These are phyloP conservation scores for Anser cygnoides DNA, from an alignment of 2,113 vertebrate genomes.

Conservation along the genomic window DNA sequence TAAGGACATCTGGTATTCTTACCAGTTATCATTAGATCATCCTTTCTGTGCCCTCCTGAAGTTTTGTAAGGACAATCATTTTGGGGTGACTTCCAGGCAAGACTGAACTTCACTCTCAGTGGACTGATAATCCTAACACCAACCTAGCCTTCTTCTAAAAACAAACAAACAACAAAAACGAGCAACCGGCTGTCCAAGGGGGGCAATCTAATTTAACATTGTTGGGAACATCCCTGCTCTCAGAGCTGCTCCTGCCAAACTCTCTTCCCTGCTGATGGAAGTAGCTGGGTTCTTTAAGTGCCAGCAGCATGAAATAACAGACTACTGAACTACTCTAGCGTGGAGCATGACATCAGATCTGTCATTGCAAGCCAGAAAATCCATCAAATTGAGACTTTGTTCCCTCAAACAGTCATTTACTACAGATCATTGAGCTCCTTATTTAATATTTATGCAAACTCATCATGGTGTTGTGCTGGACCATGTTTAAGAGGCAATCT, in stretches of 20 bases:
- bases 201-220: background rate
- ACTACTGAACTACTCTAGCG: background rate
- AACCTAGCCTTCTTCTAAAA: background rate
- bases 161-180: background rate
- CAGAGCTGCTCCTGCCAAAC: background rate
- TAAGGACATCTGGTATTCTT: background rate
- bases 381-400: background rate
- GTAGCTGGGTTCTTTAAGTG: background rate
- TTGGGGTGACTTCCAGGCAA: background rate
- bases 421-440: background rate
- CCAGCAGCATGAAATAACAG: background rate
- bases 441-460: conserved; percentile 16
- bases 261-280: background rate
- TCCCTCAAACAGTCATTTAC: background rate
- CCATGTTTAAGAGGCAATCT: background rate
- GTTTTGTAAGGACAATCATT: background rate
- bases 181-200: background rate
- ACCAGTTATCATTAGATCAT: background rate
- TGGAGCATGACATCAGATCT: conserved; percentile 12
- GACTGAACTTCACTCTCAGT: background rate
- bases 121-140: background rate
- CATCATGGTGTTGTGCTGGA: background rate
- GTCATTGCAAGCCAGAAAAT: conserved; percentile 9
- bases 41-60: background rate
- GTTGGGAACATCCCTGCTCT: background rate